A percentile compares a stretch with the other conserved stretches of the same genome.
These are phyloP conservation scores for Atractosteus spatula DNA, from an alignment of 2,113 vertebrate genomes.

Conservation along the genomic window DNA sequence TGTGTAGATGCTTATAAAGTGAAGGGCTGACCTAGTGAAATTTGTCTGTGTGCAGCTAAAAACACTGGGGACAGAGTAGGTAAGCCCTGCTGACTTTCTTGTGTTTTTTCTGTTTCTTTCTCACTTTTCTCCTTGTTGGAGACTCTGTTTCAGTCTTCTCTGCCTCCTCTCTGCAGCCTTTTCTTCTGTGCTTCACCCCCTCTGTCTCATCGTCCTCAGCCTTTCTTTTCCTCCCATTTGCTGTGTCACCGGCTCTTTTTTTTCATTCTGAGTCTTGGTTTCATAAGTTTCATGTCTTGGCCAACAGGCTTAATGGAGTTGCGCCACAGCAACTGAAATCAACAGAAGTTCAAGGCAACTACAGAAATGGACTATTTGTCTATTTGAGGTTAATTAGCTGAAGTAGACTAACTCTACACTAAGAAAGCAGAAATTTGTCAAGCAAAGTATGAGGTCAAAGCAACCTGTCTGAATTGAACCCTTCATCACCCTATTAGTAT, in stretches of 20 bases:
- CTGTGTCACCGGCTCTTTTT: background rate
- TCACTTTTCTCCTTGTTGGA: background rate
- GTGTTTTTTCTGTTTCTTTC: background rate
- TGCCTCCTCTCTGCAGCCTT: background rate
- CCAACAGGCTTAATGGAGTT: background rate
- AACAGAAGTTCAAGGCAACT: background rate
- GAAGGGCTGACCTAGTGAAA: background rate
- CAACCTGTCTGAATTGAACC: too few species aligned
- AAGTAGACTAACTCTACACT: too few species aligned
- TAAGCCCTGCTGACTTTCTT: background rate
- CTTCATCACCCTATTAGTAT: too few species aligned
- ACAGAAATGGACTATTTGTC: too few species aligned
- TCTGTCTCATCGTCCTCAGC: background rate
- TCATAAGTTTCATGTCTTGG: background rate
- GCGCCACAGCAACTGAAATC: background rate
- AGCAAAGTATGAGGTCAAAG: too few species aligned
- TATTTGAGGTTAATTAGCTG: too few species aligned
- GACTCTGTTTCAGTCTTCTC: background rate
- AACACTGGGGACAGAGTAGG: background rate
- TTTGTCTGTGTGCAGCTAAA: constrained; percentile 1
- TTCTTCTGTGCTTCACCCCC: background rate
- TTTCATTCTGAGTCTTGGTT: background rate
- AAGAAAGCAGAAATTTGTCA: too few species aligned
- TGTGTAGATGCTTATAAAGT: too few species aligned
- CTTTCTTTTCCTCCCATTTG: background rate